Base-by-base conservation (phyloP, 1,140 invertebrate species). In the Sminthurides bifidus region DNA sequence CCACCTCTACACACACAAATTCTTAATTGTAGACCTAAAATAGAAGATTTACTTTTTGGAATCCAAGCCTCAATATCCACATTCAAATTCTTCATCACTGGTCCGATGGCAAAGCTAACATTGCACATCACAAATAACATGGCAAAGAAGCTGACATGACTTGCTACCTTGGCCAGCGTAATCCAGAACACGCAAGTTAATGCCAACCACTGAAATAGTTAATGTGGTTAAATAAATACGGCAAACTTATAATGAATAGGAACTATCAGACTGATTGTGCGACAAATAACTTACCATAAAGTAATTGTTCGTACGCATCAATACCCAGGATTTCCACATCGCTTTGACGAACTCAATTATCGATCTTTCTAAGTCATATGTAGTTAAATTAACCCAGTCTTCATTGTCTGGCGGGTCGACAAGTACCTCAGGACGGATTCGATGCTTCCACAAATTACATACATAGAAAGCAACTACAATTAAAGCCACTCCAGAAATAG, bases 351-450 rank as follows among this genome's bases (percentile, higher is more conserved):
- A 54, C 29, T 45, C 31, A 26, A 48, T 24, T 19, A 51, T 40
- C 4, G 40, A 30, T n/a, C 61, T 56, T 40, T 61, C 52, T 10
- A 64, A 30, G 30, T 61, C 56, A 26, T 64, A 64, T 17, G 56
- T 46, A 30, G 59, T 58, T 14, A 64, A 31, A 24, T 46, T 60
- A 3, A 51, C 45, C 62, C 62, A 64, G n/a, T 45, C 48, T 54
- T 64, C 62, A 50, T 51, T 27, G 40, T 64, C 62, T 41, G 62
- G 62, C 37, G 62, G 62, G 52, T 64, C 62, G 3, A 64, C 59
- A 24, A 64, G 53, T 17, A 64, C 59, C 21, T 59, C 58, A n/a
- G 57, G 54, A 17, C 58, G 49, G 37, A 60, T 59, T 31, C 58
- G 30, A 51, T 57, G 53, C 19, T 44, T 59, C 56, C 60, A 58